Conservation (phyloP, 1,140 invertebrate species). For the Tetranychus urticae region DNA sequence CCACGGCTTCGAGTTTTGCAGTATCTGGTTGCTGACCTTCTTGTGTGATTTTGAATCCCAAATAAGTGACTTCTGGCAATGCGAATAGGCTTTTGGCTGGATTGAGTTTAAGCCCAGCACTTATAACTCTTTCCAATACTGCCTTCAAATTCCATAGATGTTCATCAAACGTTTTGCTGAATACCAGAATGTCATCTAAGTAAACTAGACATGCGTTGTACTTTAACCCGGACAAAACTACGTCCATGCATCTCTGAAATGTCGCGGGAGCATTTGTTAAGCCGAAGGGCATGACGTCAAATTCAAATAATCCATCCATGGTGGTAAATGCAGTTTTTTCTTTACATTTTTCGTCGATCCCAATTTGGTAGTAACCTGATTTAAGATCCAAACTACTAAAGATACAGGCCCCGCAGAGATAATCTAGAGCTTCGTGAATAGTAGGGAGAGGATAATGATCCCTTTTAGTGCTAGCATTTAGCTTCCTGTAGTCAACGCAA, state of each 20-base stretch:
- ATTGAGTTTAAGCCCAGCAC: slow-evolving; percentile 2
- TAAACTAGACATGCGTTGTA: slow-evolving; percentile 8
- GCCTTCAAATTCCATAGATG: neutral
- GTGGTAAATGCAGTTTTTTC: slow-evolving; percentile 20
- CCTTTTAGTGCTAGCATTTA: slow-evolving; percentile 19
- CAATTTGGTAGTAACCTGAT: too few species aligned
- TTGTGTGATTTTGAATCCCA: slow-evolving; percentile 7
- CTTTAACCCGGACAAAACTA: slow-evolving; percentile 18
- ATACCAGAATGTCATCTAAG: slow-evolving; percentile 20
- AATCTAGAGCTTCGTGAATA: slow-evolving; percentile 13
- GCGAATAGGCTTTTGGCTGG: slow-evolving; percentile 8
- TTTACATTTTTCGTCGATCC: slow-evolving; percentile 20
- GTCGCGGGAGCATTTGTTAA: slow-evolving; percentile 20
- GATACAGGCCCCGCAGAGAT: neutral
- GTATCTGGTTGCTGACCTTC: slow-evolving; percentile 17
- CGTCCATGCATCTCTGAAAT: slow-evolving; percentile 28
- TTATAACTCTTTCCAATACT: slow-evolving; percentile 5
- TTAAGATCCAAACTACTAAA: slow-evolving; percentile 10
- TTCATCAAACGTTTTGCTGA: too few species aligned
- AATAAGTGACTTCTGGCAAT: neutral
- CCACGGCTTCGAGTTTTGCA: slow-evolving; percentile 16
- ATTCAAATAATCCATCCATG: slow-evolving; percentile 19
- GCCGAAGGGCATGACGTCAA: slow-evolving; percentile 25
- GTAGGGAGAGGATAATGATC: slow-evolving; percentile 28
- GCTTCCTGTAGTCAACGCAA: slow-evolving; percentile 25